Evolutionary conservation across 2,113 vertebrate species (phyloP).

Genomic region (Halichoerus grypus): DNA sequence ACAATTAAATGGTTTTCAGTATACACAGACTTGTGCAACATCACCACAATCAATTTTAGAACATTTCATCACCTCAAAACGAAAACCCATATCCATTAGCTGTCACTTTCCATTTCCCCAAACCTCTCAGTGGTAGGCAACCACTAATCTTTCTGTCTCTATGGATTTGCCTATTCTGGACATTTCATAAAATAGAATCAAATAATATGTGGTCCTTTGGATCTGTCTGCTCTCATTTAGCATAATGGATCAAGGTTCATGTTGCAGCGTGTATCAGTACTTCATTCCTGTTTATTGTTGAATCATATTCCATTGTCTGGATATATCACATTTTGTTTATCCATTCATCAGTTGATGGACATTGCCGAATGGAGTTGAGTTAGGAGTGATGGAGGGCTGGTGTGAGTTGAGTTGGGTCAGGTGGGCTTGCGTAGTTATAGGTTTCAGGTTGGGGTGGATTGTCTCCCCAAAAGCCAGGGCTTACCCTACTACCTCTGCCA

Average conservation of each 20-base stretch:
- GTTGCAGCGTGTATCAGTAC: background rate
- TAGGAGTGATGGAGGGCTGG: background rate
- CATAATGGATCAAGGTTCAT: background rate
- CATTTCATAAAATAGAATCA: background rate
- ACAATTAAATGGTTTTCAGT: conserved; percentile 42
- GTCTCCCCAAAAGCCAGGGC: background rate
- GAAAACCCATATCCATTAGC: background rate
- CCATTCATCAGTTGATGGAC: background rate
- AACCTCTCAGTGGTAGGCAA: background rate
- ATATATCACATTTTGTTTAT: background rate
- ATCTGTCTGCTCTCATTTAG: background rate
- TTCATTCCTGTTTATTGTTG: background rate
- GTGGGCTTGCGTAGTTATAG: background rate
- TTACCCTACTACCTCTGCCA: background rate
- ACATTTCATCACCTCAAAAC: background rate
- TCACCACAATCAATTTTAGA: conserved; percentile 15
- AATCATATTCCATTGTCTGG: background rate
- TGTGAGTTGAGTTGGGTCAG: background rate
- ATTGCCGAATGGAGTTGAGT: background rate
- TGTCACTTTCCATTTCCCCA: background rate
- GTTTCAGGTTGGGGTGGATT: background rate
- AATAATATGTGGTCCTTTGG: background rate
- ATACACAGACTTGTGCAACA: background rate
- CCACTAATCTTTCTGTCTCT: background rate
- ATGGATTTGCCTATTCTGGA: background rate